Evolutionary conservation across 2,888 invertebrate genomes (phyloP).

Genomic region (Alviniconcha strummeri): DNA sequence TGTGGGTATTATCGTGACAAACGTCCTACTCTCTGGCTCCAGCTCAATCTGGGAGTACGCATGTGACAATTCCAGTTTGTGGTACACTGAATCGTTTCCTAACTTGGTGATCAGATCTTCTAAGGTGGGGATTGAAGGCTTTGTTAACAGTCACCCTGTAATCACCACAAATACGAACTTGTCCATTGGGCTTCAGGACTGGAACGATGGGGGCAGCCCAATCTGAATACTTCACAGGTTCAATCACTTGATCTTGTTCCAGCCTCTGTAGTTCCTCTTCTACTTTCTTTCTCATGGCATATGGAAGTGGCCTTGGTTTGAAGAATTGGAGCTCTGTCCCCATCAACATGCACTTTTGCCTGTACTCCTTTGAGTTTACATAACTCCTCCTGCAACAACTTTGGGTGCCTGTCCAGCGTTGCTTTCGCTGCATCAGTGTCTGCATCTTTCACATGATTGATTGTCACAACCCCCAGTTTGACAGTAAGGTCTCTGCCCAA

Average conservation of each 20-base stretch:
- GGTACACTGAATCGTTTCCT: slow-evolving; percentile 41
- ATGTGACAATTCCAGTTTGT: slow-evolving; percentile 47
- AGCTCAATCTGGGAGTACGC: slow-evolving; percentile 46
- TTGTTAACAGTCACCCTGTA: slow-evolving; percentile 28
- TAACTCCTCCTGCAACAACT: too few relatives aligned
- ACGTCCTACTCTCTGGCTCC: slow-evolving; percentile 39
- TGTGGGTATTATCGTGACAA: slow-evolving; percentile 47
- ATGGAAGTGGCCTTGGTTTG: slow-evolving; percentile 19
- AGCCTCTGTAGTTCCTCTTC: slow-evolving; percentile 31
- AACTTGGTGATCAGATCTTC: slow-evolving; percentile 38
- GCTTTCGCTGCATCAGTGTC: too few relatives aligned
- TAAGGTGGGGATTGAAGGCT: slow-evolving; percentile 10
- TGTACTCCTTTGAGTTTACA: too few relatives aligned
- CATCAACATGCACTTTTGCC: neutral
- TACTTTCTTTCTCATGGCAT: slow-evolving; percentile 35
- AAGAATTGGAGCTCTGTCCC: neutral
- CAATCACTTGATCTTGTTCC: slow-evolving; percentile 36
- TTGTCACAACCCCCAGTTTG: too few relatives aligned
- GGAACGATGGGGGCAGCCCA: too few relatives aligned
- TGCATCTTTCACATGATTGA: too few relatives aligned
- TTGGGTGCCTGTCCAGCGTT: too few relatives aligned
- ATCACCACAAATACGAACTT: slow-evolving; percentile 30
- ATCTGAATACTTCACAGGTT: slow-evolving; percentile 40
- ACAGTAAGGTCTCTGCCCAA: too few relatives aligned
- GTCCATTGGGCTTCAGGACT: slow-evolving; percentile 38